Base-by-base conservation (phyloP, 37 sponge, comb jelly and placozoan genomes). In the Dysidea cf. avara region DNA sequence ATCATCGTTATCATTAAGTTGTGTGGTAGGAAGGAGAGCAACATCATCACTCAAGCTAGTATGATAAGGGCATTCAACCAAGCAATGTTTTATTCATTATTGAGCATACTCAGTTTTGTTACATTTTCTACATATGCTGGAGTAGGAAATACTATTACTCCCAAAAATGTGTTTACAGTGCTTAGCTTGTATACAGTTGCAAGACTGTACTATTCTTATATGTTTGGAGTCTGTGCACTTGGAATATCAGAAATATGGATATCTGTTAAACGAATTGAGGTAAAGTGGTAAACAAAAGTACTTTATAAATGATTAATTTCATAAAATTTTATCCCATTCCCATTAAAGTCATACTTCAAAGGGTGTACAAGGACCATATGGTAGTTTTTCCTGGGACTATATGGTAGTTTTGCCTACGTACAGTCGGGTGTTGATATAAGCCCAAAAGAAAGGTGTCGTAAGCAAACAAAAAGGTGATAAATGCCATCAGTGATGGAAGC, bases 31-130 rank as follows among this genome's bases (percentile, higher is more conserved):
- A 26, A 43, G 18, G 92, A 91, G 39, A 74, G 49, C 7, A 28
- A 0, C 2, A 33, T 64, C 0, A 58, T 82, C 20, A 59, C 69
- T 29, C 25, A 55, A 25, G 82, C 71, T 17, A 37, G 64, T 11
- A 4, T 82, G 18, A 70, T 86, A 16, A 32, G 79, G 28, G 83
- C 75, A 2, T 56, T 64, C 40, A 86, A 69, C 50, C 54, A 68
- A 34, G 78, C 66, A 32, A 61, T 70, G 24, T 69, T 77, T 67
- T 54, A 57, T 17, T 54, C 72, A 32, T 52, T 68, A 6, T 29
- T 66, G 47, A 56, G 68, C 18, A 37, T 87, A n/a, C 64, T 80
- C 24, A 71, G 53, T 57, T 70, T 83, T 51, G 38, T 87, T 38
- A 52, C 80, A 54, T 64, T 92, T 58, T 59, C 84, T 18, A 78